phyloP scores from a whole-genome alignment of 2,888 invertebrate genomes.

The Phalangium opilio region DNA sequence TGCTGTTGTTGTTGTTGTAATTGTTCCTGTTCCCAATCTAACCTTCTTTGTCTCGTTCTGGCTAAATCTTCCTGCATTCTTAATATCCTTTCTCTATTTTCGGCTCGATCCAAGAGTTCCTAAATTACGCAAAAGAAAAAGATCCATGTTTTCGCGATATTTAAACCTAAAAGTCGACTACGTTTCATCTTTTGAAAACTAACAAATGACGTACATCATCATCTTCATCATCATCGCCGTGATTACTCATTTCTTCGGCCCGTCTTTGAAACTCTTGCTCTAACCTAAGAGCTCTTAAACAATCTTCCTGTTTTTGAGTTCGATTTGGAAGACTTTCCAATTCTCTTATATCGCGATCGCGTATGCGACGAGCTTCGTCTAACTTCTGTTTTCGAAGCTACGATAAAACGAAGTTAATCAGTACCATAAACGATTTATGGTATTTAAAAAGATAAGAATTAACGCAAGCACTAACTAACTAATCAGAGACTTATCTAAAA shows the following conservation, averaged over 20 bases:
- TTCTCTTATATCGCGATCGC: conserved; percentile 74
- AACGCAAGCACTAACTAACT: background rate
- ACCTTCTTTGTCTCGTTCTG: conserved; percentile 28
- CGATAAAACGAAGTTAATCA: conserved; percentile 23
- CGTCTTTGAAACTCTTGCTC: conserved; percentile 86
- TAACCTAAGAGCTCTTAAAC: conserved; percentile 69
- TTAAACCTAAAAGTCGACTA: too few species aligned
- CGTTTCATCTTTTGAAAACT: background rate
- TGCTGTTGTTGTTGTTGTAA: conserved; percentile 21
- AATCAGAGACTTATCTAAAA: too few species aligned
- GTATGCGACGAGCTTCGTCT: conserved; percentile 57
- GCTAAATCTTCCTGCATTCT: conserved; percentile 34
- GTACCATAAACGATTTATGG: background rate
- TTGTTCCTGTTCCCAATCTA: conserved; percentile 24
- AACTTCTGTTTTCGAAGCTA: conserved; percentile 49
- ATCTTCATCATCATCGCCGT: conserved; percentile 50
- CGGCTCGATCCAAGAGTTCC: conserved; percentile 26
- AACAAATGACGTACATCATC: conserved; percentile 22
- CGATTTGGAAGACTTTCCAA: conserved; percentile 51
- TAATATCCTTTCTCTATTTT: conserved; percentile 30
- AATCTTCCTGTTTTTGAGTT: conserved; percentile 67
- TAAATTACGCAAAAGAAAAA: background rate
- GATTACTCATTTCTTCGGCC: conserved; percentile 57
- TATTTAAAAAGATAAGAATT: background rate
- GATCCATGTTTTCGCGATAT: too few species aligned